Conservation (phyloP, 2,113 vertebrate species). For the Centropristis striata region DNA sequence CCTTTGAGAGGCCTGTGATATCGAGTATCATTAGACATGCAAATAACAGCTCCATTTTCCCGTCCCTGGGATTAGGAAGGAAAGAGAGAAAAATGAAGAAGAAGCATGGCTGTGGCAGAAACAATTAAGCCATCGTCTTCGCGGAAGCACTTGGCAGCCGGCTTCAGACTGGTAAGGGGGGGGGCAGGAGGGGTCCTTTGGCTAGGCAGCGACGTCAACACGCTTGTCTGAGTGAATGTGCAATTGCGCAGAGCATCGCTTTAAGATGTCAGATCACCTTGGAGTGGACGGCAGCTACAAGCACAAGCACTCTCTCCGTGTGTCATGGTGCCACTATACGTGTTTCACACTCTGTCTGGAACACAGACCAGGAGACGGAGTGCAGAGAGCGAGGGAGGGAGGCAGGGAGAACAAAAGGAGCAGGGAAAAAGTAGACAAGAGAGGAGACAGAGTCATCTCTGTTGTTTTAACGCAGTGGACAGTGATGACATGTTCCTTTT, state of each 20-base stretch:
- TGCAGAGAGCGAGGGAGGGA: background rate
- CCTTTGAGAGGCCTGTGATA: conserved; percentile 77
- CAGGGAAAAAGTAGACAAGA: conserved; percentile 29
- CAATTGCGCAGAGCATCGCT: conserved; percentile 69
- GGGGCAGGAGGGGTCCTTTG: conserved; percentile 56
- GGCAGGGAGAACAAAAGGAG: conserved; percentile 38
- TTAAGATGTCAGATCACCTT: conserved; percentile 81
- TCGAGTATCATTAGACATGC: conserved; percentile 85
- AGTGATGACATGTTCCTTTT: conserved; percentile 53
- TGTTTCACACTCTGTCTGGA: conserved; percentile 62
- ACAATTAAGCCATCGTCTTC: conserved; percentile 83
- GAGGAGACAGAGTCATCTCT: conserved; percentile 35
- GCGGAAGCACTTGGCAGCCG: conserved; percentile 74
- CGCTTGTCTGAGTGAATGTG: conserved; percentile 75
- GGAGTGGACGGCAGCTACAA: conserved; percentile 72
- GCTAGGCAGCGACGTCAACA: conserved; percentile 63
- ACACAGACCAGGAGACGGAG: conserved; percentile 17
- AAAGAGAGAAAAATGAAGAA: conserved; percentile 78
- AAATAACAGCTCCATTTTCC: conserved; percentile 84
- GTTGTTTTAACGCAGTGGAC: conserved; percentile 8
- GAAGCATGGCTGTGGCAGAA: conserved; percentile 78
- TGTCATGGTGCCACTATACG: conserved; percentile 55
- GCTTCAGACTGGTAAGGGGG: conserved; percentile 52
- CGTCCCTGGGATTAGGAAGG: conserved; percentile 78
- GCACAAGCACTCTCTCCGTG: conserved; percentile 55